A percentile compares a stretch with the other conserved stretches of the same genome.
These are phyloP conservation scores for Regulus satrapa DNA, from an alignment of 2,113 vertebrate genomes.

Conservation along the genomic window DNA sequence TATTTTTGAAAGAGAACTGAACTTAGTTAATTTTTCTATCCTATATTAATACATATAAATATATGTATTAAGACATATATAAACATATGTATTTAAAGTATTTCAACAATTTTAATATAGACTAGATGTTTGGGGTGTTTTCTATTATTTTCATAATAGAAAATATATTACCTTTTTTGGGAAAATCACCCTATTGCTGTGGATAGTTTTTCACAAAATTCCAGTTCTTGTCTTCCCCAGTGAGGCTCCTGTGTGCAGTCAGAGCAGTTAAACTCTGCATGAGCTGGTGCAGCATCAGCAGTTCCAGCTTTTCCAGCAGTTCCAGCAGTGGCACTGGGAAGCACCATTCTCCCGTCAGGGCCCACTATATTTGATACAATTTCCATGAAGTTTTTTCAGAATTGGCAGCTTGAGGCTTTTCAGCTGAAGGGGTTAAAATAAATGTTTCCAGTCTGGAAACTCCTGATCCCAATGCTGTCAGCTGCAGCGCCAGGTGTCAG, in stretches of 20 bases:
- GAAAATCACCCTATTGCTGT: neutral
- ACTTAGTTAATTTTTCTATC: neutral
- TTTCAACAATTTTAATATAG: neutral
- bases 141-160: neutral
- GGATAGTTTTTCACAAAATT: neutral
- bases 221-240: neutral
- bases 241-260: neutral
- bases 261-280: neutral
- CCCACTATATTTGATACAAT: fast-evolving
- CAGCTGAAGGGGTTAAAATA: neutral
- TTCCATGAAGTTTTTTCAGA: neutral
- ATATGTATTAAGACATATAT: too few relatives aligned
- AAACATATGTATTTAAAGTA: neutral
- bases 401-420: neutral
- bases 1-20: neutral
- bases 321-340: neutral
- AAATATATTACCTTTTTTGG: neutral
- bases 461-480: neutral
- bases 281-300: neutral
- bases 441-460: neutral
- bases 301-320: neutral
- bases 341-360: neutral
- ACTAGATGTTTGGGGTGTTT: fast-evolving
- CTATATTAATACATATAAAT: too few relatives aligned
- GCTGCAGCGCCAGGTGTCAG: neutral